phyloP scores from a whole-genome alignment of 2,888 invertebrate genomes.

The Caenorhabditis sp. region DNA sequence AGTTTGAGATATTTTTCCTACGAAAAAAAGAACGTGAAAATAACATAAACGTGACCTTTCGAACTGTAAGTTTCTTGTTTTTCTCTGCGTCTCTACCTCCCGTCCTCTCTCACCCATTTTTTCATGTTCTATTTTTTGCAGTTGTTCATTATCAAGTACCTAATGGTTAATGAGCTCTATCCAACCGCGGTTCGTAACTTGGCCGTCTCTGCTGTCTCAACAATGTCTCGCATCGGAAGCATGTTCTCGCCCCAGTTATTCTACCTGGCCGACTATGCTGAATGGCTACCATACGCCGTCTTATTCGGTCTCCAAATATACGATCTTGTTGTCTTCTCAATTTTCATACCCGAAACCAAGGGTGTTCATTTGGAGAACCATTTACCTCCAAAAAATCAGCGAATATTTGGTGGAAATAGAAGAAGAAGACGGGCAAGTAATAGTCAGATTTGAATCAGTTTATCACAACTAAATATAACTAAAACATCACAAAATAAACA shows the following conservation, averaged over 20 bases:
- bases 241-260: slow-evolving; percentile 63
- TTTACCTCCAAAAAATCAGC: slow-evolving; percentile 40
- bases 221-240: slow-evolving; percentile 53
- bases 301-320: slow-evolving; percentile 20
- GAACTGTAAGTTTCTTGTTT: no score
- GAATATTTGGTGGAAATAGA: slow-evolving; percentile 24
- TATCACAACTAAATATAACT: not conserved
- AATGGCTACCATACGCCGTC: slow-evolving; percentile 33
- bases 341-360: slow-evolving; percentile 43
- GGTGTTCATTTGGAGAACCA: slow-evolving; percentile 36
- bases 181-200: slow-evolving; percentile 64
- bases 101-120: no score
- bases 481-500: not conserved
- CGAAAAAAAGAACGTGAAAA: no score
- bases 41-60: no score
- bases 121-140: no score
- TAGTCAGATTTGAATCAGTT: not conserved
- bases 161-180: slow-evolving; percentile 50
- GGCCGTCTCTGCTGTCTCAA: slow-evolving; percentile 51
- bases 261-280: slow-evolving; percentile 39
- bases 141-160: slow-evolving; percentile 46
- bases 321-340: slow-evolving; percentile 23
- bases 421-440: not conserved
- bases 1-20: no score
- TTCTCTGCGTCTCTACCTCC: no score